Percentiles rank a stretch among this genome's conserved stretches.
Evolutionary conservation across 2,113 vertebrate genomes (phyloP).

Genomic region (Odocoileus virginianus): DNA sequence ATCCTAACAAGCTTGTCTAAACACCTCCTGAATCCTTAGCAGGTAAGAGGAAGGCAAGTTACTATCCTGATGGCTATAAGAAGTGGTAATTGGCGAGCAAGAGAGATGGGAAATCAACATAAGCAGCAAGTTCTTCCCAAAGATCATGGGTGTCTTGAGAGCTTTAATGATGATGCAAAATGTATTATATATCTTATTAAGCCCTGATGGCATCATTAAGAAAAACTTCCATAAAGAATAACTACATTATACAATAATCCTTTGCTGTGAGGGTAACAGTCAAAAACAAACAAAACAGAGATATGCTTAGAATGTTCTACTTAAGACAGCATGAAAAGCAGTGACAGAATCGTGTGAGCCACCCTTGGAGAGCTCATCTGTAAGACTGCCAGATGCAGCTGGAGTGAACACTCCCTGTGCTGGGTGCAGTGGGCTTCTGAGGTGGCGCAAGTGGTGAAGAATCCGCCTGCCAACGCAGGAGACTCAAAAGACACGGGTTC

Average conservation of each 20-base stretch:
- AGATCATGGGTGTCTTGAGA: neutral
- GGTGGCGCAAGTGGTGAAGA: rapidly evolving
- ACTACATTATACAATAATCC: neutral
- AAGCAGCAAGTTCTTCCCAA: neutral
- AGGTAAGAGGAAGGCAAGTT: neutral
- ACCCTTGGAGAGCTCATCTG: neutral
- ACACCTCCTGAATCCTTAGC: neutral
- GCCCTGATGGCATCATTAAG: neutral
- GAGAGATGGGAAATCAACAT: neutral
- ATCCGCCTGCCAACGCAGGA: neutral
- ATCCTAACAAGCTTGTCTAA: neutral
- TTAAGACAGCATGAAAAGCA: neutral
- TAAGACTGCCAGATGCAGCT: neutral
- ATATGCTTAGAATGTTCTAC: neutral
- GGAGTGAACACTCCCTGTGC: rapidly evolving
- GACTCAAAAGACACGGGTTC: neutral
- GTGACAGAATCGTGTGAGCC: neutral
- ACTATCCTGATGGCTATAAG: rapidly evolving
- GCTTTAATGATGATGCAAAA: neutral
- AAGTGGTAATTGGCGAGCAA: neutral
- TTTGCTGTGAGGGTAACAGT: neutral
- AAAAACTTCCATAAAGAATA: neutral
- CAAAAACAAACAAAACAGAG: neutral
- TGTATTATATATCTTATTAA: neutral
- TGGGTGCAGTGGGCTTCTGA: neutral